Percentiles rank a stretch among this genome's conserved stretches.
Conservation (phyloP, 2,113 vertebrate species). For the Pampusana beccarii region DNA sequence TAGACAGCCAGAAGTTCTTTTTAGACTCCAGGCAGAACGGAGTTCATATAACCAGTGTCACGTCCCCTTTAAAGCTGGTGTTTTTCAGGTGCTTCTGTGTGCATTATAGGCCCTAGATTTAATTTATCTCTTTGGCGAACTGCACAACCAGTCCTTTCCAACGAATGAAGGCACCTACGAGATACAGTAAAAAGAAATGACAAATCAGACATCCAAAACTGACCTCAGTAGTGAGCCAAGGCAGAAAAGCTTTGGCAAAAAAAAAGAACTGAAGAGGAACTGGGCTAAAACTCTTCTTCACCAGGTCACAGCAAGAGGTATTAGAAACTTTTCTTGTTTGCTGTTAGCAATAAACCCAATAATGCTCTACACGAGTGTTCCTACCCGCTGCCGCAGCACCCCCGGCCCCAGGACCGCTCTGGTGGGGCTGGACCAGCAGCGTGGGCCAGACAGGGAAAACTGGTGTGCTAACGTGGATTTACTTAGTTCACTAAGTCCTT, state of each 20-base stretch:
- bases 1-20: not conserved
- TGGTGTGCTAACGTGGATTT: rapidly evolving
- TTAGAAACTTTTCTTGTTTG: not conserved
- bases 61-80: not conserved
- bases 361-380: too few species aligned
- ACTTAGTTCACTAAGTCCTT: not conserved
- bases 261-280: not conserved
- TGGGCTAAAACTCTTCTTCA: not conserved
- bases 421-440: not conserved
- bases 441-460: not conserved
- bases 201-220: not conserved
- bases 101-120: not conserved
- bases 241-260: not conserved
- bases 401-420: too few species aligned
- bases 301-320: not conserved
- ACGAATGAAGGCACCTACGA: not conserved
- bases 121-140: not conserved
- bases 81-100: not conserved
- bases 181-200: not conserved
- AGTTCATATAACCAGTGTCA: not conserved
- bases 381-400: too few species aligned
- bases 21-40: not conserved
- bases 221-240: not conserved
- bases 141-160: not conserved
- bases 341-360: too few species aligned